phyloP scores from a whole-genome alignment of 2,888 invertebrate genomes.

The Nysson spinosus region DNA sequence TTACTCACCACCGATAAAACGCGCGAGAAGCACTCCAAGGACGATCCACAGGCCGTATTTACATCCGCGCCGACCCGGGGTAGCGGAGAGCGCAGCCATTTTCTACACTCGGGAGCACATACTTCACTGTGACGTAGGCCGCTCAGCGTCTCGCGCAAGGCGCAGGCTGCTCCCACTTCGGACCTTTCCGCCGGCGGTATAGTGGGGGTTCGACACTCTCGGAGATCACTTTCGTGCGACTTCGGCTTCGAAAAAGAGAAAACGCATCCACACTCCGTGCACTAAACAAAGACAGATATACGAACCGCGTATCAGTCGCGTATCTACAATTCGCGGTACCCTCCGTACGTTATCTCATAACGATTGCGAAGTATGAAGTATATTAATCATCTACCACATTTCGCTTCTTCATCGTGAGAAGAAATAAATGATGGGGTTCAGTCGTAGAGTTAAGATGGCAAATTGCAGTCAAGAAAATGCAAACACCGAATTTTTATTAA shows the following conservation, averaged over 20 bases:
- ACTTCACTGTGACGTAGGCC: constrained; percentile 74
- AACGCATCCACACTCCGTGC: neutral
- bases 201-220: constrained; percentile 33
- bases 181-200: constrained; percentile 29
- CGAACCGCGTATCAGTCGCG: constrained; percentile 10
- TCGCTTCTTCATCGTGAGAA: no score
- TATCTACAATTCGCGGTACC: constrained; percentile 12
- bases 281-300: constrained; percentile 8
- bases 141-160: constrained; percentile 52
- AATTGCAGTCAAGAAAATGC: no score
- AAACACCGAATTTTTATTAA: no score
- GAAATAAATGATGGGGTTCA: no score
- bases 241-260: constrained; percentile 19
- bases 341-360: neutral
- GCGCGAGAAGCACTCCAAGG: constrained; percentile 66
- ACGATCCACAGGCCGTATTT: constrained; percentile 73
- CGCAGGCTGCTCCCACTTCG: constrained; percentile 60
- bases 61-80: constrained; percentile 69
- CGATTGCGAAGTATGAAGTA: neutral
- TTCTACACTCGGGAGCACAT: constrained; percentile 76
- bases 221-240: constrained; percentile 15
- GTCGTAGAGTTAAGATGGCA: no score
- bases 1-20: constrained; percentile 71
- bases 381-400: no score
- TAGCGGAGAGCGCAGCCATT: constrained; percentile 76